Evolutionary conservation across 2,888 invertebrate genomes (phyloP), one percentile per base, ranked within the genome.

Genomic region (Diaperis boleti): DNA sequence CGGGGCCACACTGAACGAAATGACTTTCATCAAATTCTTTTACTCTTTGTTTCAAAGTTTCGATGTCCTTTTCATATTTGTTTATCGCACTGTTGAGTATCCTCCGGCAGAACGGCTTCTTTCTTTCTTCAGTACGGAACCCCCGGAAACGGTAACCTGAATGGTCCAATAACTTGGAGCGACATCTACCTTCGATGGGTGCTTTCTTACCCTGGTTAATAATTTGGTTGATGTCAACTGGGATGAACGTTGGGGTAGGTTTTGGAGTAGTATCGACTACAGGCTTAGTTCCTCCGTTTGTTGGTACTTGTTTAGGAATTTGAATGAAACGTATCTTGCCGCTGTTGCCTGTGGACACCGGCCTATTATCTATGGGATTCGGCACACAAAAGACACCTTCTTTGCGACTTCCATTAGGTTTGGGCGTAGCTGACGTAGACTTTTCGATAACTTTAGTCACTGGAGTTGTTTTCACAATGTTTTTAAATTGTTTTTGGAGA

Each of bases 221-320:
- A 8, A 52, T 52, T 29, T 37, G 35, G 3, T 3, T 15, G n/a
- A 52, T 52, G 7, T 52, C 52, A 1, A 52, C 37, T 4, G 52
- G 52, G n/a, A 26, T 52, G 22, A 50, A 17, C 7, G 14, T 17
- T 20, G 8, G n/a, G 6, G 29, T 7, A 4, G 35, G 37, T 3
- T 37, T 37, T 6, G 14, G 8, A 31, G 6, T 18, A 5, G 20
- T 4, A 2, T 6, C 11, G n/a, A 5, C 2, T 33, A 33, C 5
- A 33, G 11, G 11, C 4, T 22, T 22, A 22, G 22, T 4, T 35
- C 11, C 3, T 35, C 13, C 5, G 35, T 6, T 14, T 35, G 35
- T 5, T 2, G 26, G n/a, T n/a, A n/a, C n/a, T n/a, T n/a, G n/a
- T n/a, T n/a, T n/a, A n/a, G n/a, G n/a, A n/a, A n/a, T n/a, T n/a